Base-by-base conservation (phyloP, 2,797 vertebrate genomes). In the Melanotaenia nigrans region DNA sequence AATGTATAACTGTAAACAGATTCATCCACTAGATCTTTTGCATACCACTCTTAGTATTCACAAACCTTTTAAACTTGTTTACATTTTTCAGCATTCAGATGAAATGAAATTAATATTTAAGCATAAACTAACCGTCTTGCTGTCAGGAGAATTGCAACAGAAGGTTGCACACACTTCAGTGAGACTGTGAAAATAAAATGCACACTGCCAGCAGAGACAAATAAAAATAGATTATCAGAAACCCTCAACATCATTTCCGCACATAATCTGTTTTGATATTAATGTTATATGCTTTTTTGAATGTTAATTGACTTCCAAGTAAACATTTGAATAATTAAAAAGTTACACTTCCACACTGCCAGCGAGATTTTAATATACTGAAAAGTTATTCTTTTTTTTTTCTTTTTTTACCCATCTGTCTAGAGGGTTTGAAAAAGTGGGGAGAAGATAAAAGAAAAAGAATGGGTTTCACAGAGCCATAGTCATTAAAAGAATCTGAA, bases 401-500 rank as follows among this genome's bases (percentile, higher is more conserved):
- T 58, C 30, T 60, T 30, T 25, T 49, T 60, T 4, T 65, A 38
- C 56, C 73, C 74, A 24, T 85, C 85, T 88, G 84, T 89, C 85
- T 84, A 68, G 82, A 71, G 71, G 82, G 68, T 71, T 89, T 81
- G 81, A 87, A 81, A 82, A 84, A 89, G 76, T 65, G 40, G 73
- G 63, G 61, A 66, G 80, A 82, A 87, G 86, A 92, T 91, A 90
- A 90, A 92, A 91, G 85, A 79, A 91, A 90, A 93, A 85, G 83
- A 90, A 92, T 93, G 90, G 86, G 78, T 88, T 93, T 92, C 90
- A 90, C 82, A 85, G 91, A 91, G 90, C 90, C 87, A 79, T 87
- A 93, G 94, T 94, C 94, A 95, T 95, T 95, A 95, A 93, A 95
- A 93, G 90, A 92, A 92, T 94, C 94, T 93, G 92, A 95, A 95